Evolutionary conservation across 2,113 vertebrate genomes (phyloP).

Genomic region (Camelus dromedarius): DNA sequence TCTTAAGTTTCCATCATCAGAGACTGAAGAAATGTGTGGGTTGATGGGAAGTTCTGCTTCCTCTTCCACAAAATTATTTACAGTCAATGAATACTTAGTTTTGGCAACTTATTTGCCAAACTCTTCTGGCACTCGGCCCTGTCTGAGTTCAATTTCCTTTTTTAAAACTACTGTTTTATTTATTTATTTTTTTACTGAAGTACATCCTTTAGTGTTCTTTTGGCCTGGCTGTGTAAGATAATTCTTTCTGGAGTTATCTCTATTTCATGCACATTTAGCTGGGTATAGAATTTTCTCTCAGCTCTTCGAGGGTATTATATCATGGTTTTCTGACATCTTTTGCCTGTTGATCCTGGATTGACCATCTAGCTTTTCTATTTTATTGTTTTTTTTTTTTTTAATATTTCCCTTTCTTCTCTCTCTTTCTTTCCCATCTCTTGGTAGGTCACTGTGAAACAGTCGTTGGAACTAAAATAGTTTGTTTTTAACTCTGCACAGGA

Average conservation of each 20-base stretch:
- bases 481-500: background rate
- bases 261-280: background rate
- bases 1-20: background rate
- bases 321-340: background rate
- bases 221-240: background rate
- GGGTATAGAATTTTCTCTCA: constrained; percentile 17
- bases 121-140: background rate
- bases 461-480: background rate
- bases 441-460: background rate
- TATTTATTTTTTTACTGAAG: background rate
- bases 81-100: background rate
- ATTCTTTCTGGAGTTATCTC: background rate
- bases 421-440: background rate
- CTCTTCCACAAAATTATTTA: background rate
- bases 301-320: background rate
- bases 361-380: background rate
- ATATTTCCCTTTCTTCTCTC: background rate
- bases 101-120: background rate
- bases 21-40: background rate
- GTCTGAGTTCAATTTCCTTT: background rate
- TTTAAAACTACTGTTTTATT: background rate
- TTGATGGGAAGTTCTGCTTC: background rate
- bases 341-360: background rate
- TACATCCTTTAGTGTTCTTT: background rate
- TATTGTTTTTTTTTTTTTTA: background rate